A percentile compares a stretch with the other conserved stretches of the same genome.
Conservation (phyloP, 2,888 invertebrate species). For the Seladonia tumulorum region DNA sequence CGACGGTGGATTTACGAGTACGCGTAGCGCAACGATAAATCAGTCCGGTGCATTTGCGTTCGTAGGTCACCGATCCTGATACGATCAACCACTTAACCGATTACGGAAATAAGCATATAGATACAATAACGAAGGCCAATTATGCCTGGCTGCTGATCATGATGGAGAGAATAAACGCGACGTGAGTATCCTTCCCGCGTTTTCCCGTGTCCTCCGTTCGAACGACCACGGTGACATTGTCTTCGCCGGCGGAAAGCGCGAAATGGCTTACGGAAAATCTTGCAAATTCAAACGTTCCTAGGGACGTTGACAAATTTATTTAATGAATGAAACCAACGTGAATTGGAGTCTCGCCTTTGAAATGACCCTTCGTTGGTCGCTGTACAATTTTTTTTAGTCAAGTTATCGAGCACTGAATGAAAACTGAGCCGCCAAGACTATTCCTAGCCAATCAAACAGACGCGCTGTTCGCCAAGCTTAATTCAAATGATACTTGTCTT, state of each 20-base stretch:
- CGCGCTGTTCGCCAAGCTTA: too few species aligned
- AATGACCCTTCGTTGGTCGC: too few species aligned
- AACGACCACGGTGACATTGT: neutral
- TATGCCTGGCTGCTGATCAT: slow-evolving; percentile 79
- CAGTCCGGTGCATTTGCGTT: slow-evolving; percentile 29
- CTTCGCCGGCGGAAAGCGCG: neutral
- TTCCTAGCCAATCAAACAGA: too few species aligned
- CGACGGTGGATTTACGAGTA: slow-evolving; percentile 14
- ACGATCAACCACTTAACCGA: slow-evolving; percentile 84
- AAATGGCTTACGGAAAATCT: neutral
- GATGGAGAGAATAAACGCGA: slow-evolving; percentile 80
- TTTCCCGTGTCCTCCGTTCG: neutral
- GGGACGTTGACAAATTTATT: too few species aligned
- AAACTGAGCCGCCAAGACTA: too few species aligned
- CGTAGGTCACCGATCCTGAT: slow-evolving; percentile 80
- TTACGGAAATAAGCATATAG: slow-evolving; percentile 80
- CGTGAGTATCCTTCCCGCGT: slow-evolving; percentile 69
- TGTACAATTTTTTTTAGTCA: too few species aligned
- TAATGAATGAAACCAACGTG: too few species aligned
- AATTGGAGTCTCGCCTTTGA: too few species aligned
- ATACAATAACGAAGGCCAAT: slow-evolving; percentile 80
- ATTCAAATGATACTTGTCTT: too few species aligned
- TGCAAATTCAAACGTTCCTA: too few species aligned
- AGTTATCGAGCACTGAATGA: too few species aligned
- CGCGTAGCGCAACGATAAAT: slow-evolving; percentile 25